Evolutionary conservation across 1,140 invertebrate species (phyloP).

Genomic region (Saxidomus purpurata): DNA sequence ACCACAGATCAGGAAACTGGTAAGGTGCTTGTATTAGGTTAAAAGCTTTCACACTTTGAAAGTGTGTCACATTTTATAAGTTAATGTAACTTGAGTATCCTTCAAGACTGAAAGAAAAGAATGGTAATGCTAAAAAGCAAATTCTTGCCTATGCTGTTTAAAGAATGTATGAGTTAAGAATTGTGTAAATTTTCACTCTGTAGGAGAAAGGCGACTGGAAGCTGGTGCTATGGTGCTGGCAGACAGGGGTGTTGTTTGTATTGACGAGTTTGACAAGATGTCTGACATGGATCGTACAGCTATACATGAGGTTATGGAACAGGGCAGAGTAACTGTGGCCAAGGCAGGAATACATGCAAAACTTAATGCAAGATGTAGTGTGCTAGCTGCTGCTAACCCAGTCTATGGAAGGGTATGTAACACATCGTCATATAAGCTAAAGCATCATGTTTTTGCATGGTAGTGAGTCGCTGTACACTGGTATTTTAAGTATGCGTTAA

Average conservation of each 20-base stretch:
- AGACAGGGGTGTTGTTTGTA: slow-evolving; percentile 99
- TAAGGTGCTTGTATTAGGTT: too few species aligned
- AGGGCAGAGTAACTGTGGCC: slow-evolving; percentile 96
- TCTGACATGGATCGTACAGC: slow-evolving; percentile 99
- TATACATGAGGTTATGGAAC: slow-evolving; percentile 97
- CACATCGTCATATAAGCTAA: too few species aligned
- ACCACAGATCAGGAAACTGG: slow-evolving; percentile 98
- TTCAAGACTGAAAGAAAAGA: too few species aligned
- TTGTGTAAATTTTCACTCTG: not conserved
- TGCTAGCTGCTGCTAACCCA: slow-evolving; percentile 99
- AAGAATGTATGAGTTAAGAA: too few species aligned
- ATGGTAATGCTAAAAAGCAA: too few species aligned
- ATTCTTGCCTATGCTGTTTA: too few species aligned
- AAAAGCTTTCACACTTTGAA: too few species aligned
- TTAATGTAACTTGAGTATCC: too few species aligned
- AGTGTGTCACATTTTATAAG: too few species aligned
- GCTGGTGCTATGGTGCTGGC: slow-evolving; percentile 99
- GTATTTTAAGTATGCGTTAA: too few species aligned
- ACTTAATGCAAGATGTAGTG: slow-evolving; percentile 98
- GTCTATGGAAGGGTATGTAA: slow-evolving; percentile 96
- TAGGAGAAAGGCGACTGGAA: slow-evolving; percentile 92
- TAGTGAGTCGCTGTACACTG: too few species aligned
- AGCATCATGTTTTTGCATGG: too few species aligned
- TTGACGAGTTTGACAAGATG: slow-evolving; percentile 99
- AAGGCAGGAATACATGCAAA: slow-evolving; percentile 99